Base-by-base conservation (phyloP, 2,888 invertebrate species). In the Morpho helenor region DNA sequence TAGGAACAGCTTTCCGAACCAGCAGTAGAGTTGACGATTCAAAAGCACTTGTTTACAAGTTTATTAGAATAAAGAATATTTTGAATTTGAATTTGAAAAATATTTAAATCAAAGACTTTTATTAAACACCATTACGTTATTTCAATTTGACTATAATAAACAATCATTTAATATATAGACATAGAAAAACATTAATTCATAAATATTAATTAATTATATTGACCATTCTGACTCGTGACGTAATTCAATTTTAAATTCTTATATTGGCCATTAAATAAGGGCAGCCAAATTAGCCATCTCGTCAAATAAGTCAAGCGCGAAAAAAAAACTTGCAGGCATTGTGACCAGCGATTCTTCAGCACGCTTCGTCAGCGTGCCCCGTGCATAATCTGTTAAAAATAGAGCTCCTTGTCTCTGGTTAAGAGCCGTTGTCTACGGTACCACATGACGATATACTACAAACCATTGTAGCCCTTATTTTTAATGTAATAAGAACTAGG, bases 311-410 rank as follows among this genome's bases (percentile, higher is more conserved):
- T 60, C 60, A 55, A 68, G 67, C 60, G 57, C 63, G 65, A 63
- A 63, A 63, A 64, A 16, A 65, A 63, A 59, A 57, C 57, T 47
- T 56, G 59, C 59, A 62, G 63, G 65, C 61, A 62, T 65, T 65
- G 63, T 65, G 62, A 53, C 59, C 64, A 60, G 62, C 64, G 61
- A 61, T 55, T 63, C 66, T 66, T 59, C 61, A 66, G 61, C 68
- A 64, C 66, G 71, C 70, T 62, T 59, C 68, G 72, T 69, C 72
- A 77, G 76, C 70, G 73, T 68, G 62, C 69, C 70, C 75, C 75
- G 72, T 80, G 86, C 83, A 85, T 87, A 85, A 86, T 86, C 80
- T 79, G 78, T 77, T 84, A 86, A 84, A 87, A 86, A 84, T 86
- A 84, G 81, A 79, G 73, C 72, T 73, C 76, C 73, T 77, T 73